Percentiles rank a stretch among this genome's conserved stretches.
Conservation (phyloP, 2,888 invertebrate species). For the Drosophila subquinaria region DNA sequence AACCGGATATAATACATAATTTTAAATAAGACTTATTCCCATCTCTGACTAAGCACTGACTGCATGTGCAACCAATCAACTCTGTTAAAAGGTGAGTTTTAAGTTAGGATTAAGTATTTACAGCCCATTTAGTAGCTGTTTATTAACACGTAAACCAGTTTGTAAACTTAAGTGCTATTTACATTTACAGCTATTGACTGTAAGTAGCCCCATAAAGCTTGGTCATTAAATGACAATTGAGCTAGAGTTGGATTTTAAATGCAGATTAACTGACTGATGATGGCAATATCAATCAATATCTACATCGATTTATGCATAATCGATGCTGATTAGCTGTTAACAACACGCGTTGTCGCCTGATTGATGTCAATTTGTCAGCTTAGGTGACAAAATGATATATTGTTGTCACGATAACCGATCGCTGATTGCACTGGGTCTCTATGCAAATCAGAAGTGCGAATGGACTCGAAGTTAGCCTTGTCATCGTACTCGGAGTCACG, state of each 20-base stretch:
- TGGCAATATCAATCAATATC: conserved; percentile 45
- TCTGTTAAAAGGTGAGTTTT: neutral
- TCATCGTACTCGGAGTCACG: conserved; percentile 72
- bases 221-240: conserved; percentile 27
- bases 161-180: conserved; percentile 2
- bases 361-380: conserved; percentile 75
- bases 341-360: conserved; percentile 63
- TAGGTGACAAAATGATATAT: conserved; percentile 77
- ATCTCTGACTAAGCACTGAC: neutral
- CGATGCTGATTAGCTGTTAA: conserved; percentile 46
- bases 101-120: conserved; percentile 13
- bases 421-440: conserved; percentile 57
- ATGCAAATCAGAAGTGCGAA: conserved; percentile 58
- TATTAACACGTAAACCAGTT: conserved; percentile 27
- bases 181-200: conserved; percentile 9
- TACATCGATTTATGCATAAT: conserved; percentile 41
- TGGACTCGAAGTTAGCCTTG: conserved; percentile 19
- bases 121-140: conserved; percentile 15
- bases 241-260: conserved; percentile 23
- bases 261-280: conserved; percentile 30
- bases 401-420: conserved; percentile 60
- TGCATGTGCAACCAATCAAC: neutral
- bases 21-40: neutral
- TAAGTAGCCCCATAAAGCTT: conserved; percentile 10
- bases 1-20: neutral